Evolutionary conservation across 2,888 invertebrate genomes (phyloP).

Genomic region (Actias luna): DNA sequence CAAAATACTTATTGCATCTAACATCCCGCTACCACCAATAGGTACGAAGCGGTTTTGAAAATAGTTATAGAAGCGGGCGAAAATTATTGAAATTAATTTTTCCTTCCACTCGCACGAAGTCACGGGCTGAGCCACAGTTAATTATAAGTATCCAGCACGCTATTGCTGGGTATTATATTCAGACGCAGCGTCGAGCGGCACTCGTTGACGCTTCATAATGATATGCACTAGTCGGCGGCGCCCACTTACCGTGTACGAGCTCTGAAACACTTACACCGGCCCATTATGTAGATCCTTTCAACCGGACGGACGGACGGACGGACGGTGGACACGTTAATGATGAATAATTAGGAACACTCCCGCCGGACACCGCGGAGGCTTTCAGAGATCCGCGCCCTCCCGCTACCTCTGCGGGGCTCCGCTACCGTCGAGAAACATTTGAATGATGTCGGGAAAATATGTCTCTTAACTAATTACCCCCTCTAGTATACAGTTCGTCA

Average conservation of each 20-base stretch:
- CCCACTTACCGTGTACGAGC: background rate
- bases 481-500: background rate
- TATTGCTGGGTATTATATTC: too few species aligned
- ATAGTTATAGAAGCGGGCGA: too few species aligned
- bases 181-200: background rate
- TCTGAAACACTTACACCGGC: background rate
- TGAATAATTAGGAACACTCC: slow-evolving; percentile 1
- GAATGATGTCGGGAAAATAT: background rate
- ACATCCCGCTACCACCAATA: too few species aligned
- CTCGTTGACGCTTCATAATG: background rate
- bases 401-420: background rate
- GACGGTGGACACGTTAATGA: background rate
- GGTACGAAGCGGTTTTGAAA: too few species aligned
- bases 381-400: background rate
- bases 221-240: background rate
- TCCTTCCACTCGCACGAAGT: too few species aligned
- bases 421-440: background rate
- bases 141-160: too few species aligned
- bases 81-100: too few species aligned
- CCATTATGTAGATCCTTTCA: background rate
- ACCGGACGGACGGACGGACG: background rate
- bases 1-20: too few species aligned
- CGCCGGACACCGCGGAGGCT: background rate
- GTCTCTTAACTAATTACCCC: background rate
- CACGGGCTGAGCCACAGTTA: too few species aligned